Percentiles rank a stretch among this genome's conserved stretches.
Evolutionary conservation across 2,113 vertebrate species (phyloP).

Genomic region (Pangasianodon hypophthalmus): DNA sequence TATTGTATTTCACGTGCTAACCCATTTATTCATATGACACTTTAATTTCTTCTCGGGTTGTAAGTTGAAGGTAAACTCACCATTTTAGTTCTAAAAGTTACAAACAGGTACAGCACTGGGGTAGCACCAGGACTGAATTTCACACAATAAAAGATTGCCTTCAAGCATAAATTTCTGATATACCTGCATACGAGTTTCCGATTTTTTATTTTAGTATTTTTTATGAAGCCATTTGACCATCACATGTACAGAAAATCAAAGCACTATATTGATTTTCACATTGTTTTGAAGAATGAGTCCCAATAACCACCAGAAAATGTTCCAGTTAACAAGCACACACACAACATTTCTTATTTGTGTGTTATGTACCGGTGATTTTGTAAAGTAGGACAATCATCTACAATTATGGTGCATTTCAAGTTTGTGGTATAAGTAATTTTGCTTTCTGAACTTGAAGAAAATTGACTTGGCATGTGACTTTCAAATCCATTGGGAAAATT

Average conservation of each 20-base stretch:
- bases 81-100: neutral
- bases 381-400: constrained; percentile 20
- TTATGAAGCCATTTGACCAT: neutral
- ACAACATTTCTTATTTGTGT: neutral
- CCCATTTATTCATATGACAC: constrained; percentile 3
- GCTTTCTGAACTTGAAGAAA: neutral
- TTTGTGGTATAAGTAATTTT: neutral
- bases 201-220: neutral
- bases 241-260: neutral
- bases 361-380: constrained; percentile 3
- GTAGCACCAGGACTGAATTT: neutral
- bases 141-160: neutral
- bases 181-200: neutral
- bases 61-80: neutral
- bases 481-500: constrained; percentile 40
- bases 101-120: neutral
- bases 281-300: neutral
- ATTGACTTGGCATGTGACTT: neutral
- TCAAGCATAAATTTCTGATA: neutral
- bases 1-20: neutral
- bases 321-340: neutral
- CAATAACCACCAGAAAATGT: neutral
- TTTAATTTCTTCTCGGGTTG: neutral
- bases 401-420: constrained; percentile 21
- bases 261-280: neutral